Conservation (phyloP, 2,888 invertebrate species). For the Pterostichus madidus region DNA sequence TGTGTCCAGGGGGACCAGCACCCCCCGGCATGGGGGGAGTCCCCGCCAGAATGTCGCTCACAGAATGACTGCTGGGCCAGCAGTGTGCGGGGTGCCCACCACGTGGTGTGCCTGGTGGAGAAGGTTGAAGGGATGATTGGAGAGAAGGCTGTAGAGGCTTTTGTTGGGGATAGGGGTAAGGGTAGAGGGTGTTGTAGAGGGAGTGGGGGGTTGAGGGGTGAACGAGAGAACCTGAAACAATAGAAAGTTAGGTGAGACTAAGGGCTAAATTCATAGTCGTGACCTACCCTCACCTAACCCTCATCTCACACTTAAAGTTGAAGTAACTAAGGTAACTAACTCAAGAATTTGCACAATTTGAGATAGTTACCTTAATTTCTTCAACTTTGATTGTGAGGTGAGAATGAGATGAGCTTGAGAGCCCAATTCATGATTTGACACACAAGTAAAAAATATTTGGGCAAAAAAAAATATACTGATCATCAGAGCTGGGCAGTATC, state of each 20-base stretch:
- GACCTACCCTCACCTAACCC: no score
- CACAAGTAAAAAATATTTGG: no score
- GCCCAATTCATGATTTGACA: no score
- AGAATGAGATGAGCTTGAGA: no score
- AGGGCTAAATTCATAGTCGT: no score
- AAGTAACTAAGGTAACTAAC: no score
- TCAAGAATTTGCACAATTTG: no score
- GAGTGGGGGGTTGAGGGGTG: constrained; percentile 76
- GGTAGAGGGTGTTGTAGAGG: constrained; percentile 78
- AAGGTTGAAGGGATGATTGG: constrained; percentile 65
- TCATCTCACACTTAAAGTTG: no score
- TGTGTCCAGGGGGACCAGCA: constrained; percentile 77
- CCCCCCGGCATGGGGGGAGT: constrained; percentile 77
- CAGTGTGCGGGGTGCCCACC: constrained; percentile 70
- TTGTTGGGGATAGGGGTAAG: constrained; percentile 70
- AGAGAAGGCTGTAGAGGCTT: constrained; percentile 63
- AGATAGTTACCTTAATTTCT: no score
- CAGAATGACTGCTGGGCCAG: constrained; percentile 81
- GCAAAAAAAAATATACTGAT: no score
- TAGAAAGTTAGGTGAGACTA: not conserved
- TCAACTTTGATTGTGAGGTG: no score
- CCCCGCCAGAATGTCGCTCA: constrained; percentile 80
- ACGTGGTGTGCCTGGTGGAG: constrained; percentile 75
- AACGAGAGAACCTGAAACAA: constrained; percentile 59
- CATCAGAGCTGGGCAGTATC: no score